Evolutionary conservation across 2,113 vertebrate genomes (phyloP).

Genomic region (Elephantulus edwardii): DNA sequence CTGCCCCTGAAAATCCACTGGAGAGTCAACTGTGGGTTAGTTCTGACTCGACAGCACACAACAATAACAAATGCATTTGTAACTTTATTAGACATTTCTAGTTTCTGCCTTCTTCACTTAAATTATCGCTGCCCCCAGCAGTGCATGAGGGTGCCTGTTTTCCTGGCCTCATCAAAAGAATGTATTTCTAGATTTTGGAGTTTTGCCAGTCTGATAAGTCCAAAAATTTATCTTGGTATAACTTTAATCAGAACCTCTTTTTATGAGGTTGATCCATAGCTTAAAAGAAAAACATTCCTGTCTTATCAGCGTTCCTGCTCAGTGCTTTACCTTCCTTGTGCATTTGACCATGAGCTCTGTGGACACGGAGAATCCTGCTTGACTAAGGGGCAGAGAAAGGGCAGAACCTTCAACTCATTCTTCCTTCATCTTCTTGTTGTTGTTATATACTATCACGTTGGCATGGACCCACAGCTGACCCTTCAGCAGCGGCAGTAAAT

Average conservation of each 20-base stretch:
- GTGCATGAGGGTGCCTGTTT: background rate
- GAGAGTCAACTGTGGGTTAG: no score
- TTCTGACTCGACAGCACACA: no score
- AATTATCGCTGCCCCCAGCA: background rate
- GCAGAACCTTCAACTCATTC: background rate
- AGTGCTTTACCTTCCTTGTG: background rate
- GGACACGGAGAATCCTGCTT: background rate
- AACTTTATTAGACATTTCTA: background rate
- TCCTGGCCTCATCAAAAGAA: background rate
- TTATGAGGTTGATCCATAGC: background rate
- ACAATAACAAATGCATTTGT: background rate
- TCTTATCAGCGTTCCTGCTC: background rate
- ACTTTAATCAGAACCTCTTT: constrained; percentile 26
- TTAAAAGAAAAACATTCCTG: background rate
- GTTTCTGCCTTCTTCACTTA: background rate
- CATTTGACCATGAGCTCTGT: background rate
- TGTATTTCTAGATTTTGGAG: background rate
- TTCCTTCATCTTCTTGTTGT: no score
- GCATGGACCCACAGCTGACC: no score
- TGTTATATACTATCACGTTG: no score
- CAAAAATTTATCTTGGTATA: background rate
- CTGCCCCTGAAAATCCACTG: no score
- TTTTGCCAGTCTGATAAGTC: constrained; percentile 1
- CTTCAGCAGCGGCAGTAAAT: no score
- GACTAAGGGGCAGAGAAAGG: background rate